Percentiles rank a stretch among this genome's conserved stretches.
These are phyloP conservation scores for Falco rusticolus DNA, from an alignment of 2,797 vertebrate species.

Conservation along the genomic window DNA sequence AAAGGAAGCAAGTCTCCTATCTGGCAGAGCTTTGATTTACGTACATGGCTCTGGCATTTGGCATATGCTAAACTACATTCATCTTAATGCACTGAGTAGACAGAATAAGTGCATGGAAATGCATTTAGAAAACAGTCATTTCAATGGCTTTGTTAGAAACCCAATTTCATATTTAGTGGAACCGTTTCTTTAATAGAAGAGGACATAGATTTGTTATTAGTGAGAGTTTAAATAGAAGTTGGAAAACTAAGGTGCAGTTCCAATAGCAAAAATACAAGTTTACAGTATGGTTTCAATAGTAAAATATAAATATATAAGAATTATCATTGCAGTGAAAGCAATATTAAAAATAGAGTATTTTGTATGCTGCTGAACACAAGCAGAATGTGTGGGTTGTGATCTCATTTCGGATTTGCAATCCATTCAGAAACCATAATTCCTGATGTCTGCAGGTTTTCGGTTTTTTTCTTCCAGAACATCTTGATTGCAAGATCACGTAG, in stretches of 20 bases:
- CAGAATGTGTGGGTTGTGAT: neutral
- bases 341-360: neutral
- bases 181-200: neutral
- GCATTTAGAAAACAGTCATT: neutral
- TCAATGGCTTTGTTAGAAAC: neutral
- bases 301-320: neutral
- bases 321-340: fast-evolving
- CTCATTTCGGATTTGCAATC: fast-evolving
- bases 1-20: neutral
- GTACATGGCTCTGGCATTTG: neutral
- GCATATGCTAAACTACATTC: neutral
- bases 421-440: neutral
- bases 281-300: neutral
- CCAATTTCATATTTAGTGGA: neutral
- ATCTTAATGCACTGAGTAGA: neutral
- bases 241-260: neutral
- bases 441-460: neutral
- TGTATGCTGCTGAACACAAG: neutral
- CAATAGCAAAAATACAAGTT: neutral
- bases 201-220: neutral
- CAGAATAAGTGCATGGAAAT: neutral
- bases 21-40: neutral
- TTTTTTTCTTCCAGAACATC: neutral
- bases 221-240: neutral
- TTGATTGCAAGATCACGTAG: neutral